Evolutionary conservation across 2,113 vertebrate species (phyloP).

Genomic region (Poeciliopsis prolifica): DNA sequence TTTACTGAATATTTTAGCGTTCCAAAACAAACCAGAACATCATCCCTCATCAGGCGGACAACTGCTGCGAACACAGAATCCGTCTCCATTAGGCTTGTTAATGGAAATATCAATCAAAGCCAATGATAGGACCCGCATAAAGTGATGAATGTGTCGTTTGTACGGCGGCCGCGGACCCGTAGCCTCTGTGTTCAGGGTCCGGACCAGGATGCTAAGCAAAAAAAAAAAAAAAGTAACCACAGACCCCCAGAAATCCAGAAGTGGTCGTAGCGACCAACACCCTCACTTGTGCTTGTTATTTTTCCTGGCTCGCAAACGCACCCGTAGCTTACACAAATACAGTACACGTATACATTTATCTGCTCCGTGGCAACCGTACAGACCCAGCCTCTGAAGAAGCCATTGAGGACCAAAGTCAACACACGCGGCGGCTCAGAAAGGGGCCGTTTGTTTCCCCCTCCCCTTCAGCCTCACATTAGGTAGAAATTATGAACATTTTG

Average conservation of each 20-base stretch:
- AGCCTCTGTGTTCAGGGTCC: conserved; percentile 48
- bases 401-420: conserved; percentile 73
- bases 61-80: conserved; percentile 46
- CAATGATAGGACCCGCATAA: conserved; percentile 36
- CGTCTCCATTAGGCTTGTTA: conserved; percentile 26
- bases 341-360: conserved; percentile 71
- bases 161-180: conserved; percentile 48
- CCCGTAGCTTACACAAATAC: conserved; percentile 68
- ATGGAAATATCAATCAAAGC: conserved; percentile 66
- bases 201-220: conserved; percentile 30
- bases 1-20: background rate
- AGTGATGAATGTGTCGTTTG: conserved; percentile 63
- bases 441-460: conserved; percentile 51
- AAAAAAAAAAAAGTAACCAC: conserved; percentile 31
- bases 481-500: conserved; percentile 31
- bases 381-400: conserved; percentile 62
- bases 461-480: background rate
- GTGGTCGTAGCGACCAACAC: conserved; percentile 71
- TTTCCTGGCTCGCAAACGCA: conserved; percentile 72
- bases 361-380: conserved; percentile 60
- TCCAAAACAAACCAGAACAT: conserved; percentile 8
- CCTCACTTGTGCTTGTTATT: conserved; percentile 72
- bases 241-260: conserved; percentile 66
- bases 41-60: conserved; percentile 45
- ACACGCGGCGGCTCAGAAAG: conserved; percentile 54